Base-by-base conservation (phyloP, 2,888 invertebrate genomes). In the Sepioteuthis lessoniana region DNA sequence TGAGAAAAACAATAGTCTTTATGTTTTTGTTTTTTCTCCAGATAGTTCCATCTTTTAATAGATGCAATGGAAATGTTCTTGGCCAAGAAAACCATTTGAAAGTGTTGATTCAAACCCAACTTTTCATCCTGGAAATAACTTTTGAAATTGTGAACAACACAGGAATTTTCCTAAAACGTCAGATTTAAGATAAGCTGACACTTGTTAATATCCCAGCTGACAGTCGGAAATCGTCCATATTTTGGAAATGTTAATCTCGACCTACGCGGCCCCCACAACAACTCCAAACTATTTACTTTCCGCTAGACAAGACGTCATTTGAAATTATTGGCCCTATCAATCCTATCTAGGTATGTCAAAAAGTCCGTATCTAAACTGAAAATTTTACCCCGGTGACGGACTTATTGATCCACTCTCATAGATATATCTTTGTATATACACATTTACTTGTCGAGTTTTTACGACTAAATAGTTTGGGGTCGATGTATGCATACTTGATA, bases 141-240 rank as follows among this genome's bases (percentile, higher is more conserved):
- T 76, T n/a, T 55, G 13, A n/a, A 76, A 76, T 76, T 76, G 76
- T 13, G 0, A 16, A 35, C 16, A n/a, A 19, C n/a, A 76, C 76
- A 2, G n/a, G 76, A 13, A 76, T 16, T 76, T 76, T 76, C n/a
- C n/a, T 76, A 0, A 16, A 35, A n/a, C n/a, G 35, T 76, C 76
- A 76, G 76, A n/a, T 10, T 76, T 76, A 76, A 76, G 35, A 35
- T 35, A n/a, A 76, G 13, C 76, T 76, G 76, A 76, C 76, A 76
- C 76, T 35, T 76, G 76, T 76, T 76, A n/a, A 76, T 76, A 76
- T 76, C 76, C n/a, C 76, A 35, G n/a, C 76, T 76, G 76, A 76
- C 76, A 76, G 10, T n/a, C 16, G 76, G 76, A 76, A n/a, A 76
- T 76, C n/a, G n/a, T 76, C 13, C 76, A 76, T 35, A 76, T 76